Evolutionary conservation across 1,140 invertebrate genomes (phyloP).

Genomic region (Campoletis sonorensis): DNA sequence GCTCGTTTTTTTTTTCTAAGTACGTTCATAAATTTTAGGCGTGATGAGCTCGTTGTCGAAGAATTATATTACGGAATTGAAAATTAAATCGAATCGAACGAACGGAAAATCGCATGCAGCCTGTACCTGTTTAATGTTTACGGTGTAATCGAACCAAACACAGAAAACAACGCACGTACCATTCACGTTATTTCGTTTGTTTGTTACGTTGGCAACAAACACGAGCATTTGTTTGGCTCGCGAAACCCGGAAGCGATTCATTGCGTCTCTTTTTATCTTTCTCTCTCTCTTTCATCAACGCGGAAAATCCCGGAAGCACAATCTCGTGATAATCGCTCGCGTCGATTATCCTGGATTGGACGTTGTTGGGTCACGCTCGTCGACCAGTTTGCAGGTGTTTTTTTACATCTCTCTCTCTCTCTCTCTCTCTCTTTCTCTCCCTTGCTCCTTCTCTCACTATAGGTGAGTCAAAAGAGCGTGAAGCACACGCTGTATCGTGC

Average conservation of each 20-base stretch:
- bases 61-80: no score
- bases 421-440: background rate
- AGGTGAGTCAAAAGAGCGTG: constrained; percentile 40
- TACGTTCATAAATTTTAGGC: no score
- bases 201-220: background rate
- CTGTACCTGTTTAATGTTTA: background rate
- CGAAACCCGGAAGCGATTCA: background rate
- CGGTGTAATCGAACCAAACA: background rate
- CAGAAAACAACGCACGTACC: background rate
- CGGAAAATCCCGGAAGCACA: constrained; percentile 18
- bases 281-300: background rate
- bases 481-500: constrained; percentile 19
- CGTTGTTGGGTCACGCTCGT: constrained; percentile 2
- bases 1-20: no score
- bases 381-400: constrained; percentile 18
- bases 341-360: constrained; percentile 14
- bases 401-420: background rate
- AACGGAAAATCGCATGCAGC: no score
- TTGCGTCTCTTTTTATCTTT: background rate
- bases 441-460: background rate
- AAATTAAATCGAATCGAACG: no score
- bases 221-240: constrained; percentile 8
- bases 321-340: constrained; percentile 13
- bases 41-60: no score
- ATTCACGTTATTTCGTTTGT: background rate